Evolutionary conservation across 2,888 invertebrate genomes (phyloP).

Genomic region (Lasioglossum morio): DNA sequence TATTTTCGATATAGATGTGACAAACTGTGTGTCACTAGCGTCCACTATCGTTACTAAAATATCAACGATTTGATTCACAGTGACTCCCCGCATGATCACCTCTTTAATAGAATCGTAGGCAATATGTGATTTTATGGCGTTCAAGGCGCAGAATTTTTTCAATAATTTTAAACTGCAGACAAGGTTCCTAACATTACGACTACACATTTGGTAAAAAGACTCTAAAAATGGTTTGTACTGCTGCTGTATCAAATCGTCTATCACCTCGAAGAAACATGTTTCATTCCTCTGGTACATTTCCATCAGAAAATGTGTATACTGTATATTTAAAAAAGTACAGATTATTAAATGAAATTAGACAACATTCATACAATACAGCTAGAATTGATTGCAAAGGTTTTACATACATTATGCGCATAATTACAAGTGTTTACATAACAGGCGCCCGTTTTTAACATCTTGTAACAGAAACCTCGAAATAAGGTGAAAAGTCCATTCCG

Average conservation of each 20-base stretch:
- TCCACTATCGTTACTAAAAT: conserved; percentile 10
- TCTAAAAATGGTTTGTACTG: background rate
- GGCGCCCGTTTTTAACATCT: accelerated
- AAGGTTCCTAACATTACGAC: accelerated
- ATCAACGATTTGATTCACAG: conserved; percentile 10
- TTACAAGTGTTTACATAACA: background rate
- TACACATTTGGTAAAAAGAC: accelerated
- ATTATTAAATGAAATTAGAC: background rate
- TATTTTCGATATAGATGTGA: background rate
- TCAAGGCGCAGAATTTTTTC: conserved; percentile 12
- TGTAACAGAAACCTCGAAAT: conserved; percentile 28
- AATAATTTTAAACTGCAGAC: conserved; percentile 5
- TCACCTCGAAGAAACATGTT: background rate
- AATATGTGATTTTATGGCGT: background rate
- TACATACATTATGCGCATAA: conserved; percentile 58
- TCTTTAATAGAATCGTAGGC: background rate
- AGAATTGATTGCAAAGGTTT: background rate
- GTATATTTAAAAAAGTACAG: conserved; percentile 4
- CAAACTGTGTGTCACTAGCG: background rate
- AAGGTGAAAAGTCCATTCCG: accelerated
- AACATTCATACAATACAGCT: background rate
- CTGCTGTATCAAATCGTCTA: background rate
- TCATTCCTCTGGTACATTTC: background rate
- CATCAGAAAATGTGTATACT: background rate
- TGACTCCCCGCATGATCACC: background rate